phyloP scores from a whole-genome alignment of 2,113 vertebrate species.

The Azemiops feae region DNA sequence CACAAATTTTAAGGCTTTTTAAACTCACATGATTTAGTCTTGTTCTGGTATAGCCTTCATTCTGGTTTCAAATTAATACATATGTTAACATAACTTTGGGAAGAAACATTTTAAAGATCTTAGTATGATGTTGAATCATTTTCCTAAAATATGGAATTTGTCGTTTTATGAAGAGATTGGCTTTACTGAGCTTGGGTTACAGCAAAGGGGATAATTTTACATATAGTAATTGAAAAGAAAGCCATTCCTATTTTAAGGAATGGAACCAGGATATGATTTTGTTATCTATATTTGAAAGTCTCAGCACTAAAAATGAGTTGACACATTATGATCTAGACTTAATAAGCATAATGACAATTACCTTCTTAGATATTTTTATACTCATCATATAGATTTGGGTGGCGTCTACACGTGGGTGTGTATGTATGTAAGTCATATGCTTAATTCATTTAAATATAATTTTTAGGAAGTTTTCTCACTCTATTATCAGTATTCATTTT shows the following conservation, averaged over 20 bases:
- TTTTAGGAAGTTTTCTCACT: neutral
- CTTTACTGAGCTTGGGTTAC: neutral
- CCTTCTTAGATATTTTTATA: neutral
- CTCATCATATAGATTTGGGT: neutral
- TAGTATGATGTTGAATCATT: neutral
- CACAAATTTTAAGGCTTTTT: too few relatives aligned
- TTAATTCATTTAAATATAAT: neutral
- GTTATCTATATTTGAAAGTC: neutral
- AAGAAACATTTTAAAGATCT: neutral
- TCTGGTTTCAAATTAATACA: neutral
- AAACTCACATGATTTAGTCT: too few relatives aligned
- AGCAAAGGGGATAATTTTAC: neutral
- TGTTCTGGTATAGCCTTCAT: neutral
- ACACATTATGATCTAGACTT: neutral
- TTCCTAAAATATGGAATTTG: neutral
- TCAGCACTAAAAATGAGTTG: neutral
- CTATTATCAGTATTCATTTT: neutral
- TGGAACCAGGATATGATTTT: neutral
- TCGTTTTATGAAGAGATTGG: neutral
- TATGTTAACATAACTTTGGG: neutral
- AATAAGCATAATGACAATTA: neutral
- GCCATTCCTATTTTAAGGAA: neutral
- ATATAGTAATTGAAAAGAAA: neutral
- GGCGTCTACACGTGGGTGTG: neutral
- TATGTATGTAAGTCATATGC: neutral